Evolutionary conservation across 92 coral and sea anemone species (phyloP).

Genomic region (Epizoanthus rinbou): DNA sequence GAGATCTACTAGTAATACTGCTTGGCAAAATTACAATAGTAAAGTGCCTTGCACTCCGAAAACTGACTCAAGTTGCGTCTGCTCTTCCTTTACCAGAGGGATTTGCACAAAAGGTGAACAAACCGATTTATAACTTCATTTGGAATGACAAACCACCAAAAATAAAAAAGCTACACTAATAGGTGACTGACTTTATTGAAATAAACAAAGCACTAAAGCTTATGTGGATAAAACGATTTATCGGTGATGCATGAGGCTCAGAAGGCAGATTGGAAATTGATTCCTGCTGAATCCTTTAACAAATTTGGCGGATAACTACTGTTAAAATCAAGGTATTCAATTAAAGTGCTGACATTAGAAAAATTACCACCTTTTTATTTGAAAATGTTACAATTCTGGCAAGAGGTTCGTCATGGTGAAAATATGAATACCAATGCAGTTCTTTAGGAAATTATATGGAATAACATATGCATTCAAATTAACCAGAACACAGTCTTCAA

Average conservation of each 20-base stretch:
- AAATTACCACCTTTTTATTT: background rate
- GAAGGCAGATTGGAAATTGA: background rate
- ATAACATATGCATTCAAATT: background rate
- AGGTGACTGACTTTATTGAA: slow-evolving; percentile 12
- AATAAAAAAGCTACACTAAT: slow-evolving; percentile 1
- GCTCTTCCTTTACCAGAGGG: background rate
- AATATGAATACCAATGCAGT: background rate
- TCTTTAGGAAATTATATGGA: background rate
- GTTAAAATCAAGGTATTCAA: slow-evolving; percentile 7
- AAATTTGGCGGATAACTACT: background rate
- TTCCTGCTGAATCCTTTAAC: background rate
- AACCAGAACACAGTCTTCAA: background rate
- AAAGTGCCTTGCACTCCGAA: background rate
- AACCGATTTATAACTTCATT: background rate
- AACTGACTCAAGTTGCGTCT: background rate
- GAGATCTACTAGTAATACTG: too few species aligned
- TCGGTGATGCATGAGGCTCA: too few species aligned
- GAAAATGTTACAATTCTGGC: slow-evolving; percentile 3
- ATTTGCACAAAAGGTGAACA: slow-evolving; percentile 9
- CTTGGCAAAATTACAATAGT: too few species aligned
- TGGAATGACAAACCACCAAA: background rate
- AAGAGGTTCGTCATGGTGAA: background rate
- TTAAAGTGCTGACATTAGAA: background rate
- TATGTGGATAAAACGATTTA: background rate
- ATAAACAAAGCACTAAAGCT: slow-evolving; percentile 4